Evolutionary conservation across 2,888 invertebrate species (phyloP), one percentile per base, ranked within the genome.

Genomic region (Rhogogaster chlorosoma): DNA sequence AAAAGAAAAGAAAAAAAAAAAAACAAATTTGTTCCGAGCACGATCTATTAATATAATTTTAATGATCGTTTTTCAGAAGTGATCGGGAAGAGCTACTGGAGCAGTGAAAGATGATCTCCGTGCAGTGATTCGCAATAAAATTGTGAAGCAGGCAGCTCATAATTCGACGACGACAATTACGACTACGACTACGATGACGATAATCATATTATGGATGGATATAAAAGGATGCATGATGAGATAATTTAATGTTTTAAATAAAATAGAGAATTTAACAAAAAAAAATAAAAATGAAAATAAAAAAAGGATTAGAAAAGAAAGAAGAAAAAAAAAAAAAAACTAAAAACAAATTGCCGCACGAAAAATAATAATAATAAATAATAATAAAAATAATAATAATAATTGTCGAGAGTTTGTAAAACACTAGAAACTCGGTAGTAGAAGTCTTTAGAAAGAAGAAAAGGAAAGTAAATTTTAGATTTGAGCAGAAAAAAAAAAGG

Each of bases 51-150:
- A 29, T 67, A 70, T 45, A n/a, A n/a, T 38, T 29, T 26, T 18
- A 53, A 86, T 78, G n/a, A 38, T 85, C 86, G 87, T 85, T 88
- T 90, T 90, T 57, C 89, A 93, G 93, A 92, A 88, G 90, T 92
- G 45, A 92, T 93, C 87, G 93, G 93, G 83, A 93, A 93, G 85
- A 93, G 91, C 88, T 93, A 93, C 85, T 93, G 93, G 93, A 93
- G 93, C 89, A 92, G 91, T 86, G 93, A 92, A 84, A 92, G 93
- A 90, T 93, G 92, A 93, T 91, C 89, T 88, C 88, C 87, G 88
- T 73, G 38, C 71, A 53, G 26, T 61, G 71, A 36, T 71, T 82
- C 29, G 67, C 77, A 73, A 67, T 83, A 75, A 88, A 86, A 86
- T 87, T 85, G 88, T 84, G 45, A 22, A n/a, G 29, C 29, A 26